Conservation (phyloP, 2,113 vertebrate species). For the Helogale parvula region DNA sequence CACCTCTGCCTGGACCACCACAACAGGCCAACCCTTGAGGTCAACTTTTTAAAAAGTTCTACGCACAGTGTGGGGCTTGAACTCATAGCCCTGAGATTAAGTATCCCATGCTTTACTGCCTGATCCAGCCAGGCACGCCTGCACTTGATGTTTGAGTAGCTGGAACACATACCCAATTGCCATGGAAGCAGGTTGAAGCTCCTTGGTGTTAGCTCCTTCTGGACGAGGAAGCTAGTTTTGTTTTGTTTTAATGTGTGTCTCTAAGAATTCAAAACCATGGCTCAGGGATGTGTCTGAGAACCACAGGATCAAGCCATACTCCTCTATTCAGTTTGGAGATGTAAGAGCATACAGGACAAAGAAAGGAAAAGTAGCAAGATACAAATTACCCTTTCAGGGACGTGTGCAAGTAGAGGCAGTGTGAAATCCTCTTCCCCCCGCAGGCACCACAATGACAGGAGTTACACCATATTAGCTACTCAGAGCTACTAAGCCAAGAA, state of each 20-base stretch:
- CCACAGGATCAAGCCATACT: not conserved
- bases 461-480: not conserved
- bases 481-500: not conserved
- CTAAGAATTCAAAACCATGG: not conserved
- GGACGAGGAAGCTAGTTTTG: not conserved
- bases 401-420: not conserved
- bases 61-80: not conserved
- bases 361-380: not conserved
- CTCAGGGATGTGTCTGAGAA: not conserved
- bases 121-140: not conserved
- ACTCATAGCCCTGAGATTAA: not conserved
- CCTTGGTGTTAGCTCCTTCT: not conserved
- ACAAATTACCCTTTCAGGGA: not conserved
- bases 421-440: not conserved
- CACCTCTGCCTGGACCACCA: not conserved
- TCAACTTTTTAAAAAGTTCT: not conserved
- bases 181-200: not conserved
- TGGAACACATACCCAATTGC: not conserved
- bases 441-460: not conserved
- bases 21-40: not conserved
- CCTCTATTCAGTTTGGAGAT: not conserved
- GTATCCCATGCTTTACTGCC: not conserved
- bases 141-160: conserved; percentile 3
- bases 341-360: not conserved
- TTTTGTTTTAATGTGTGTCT: not conserved